Evolutionary conservation across 1,140 invertebrate genomes (phyloP), one percentile per base, ranked within the genome.

Genomic region (Zaprionus camerounensis): DNA sequence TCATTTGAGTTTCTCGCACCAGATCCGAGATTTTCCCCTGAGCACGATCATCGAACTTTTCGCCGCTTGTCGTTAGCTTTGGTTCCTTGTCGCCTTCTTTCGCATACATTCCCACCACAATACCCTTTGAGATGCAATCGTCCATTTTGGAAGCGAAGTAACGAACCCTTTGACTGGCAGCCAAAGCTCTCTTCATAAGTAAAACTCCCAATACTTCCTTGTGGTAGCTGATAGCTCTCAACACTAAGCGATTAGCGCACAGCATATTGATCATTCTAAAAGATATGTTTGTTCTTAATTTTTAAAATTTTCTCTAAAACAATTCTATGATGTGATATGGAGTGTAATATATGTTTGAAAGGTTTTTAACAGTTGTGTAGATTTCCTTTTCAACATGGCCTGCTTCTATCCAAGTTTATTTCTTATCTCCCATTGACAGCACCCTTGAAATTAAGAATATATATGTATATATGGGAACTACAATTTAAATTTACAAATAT

Each of bases 41-140:
- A 0, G 88, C 67, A 6, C 86, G 83, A 69, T 93, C 93, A 69
- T 93, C 92, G 7, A 93, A 93, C 73, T 93, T 93, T 63, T 92
- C 91, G 9, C 90, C 93, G 17, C 82, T 86, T 7, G 92, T 71
- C 11, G 93, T 93, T 61, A 93, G 65, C 51, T 92, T 91, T 9
- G 81, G 70, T 4, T 77, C 76, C 20, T 80, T 78, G n/a, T 91
- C 92, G 15, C 81, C 82, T 49, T 93, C 92, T 56, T 92, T 92
- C 15, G 82, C 67, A 24, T 92, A 93, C 0, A 92, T 79, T 17
- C 93, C 93, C 28, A 93, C 73, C 12, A 93, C 92, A n/a, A 93
- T 65, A 7, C 93, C 93, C 79, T 93, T 93, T 63, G 90, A 74
- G 2, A 90, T 72, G 3, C 67, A 22, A 5, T 22, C 34, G 0